Conservation (phyloP, 2,797 vertebrate genomes). For the Sphaeramia orbicularis region DNA sequence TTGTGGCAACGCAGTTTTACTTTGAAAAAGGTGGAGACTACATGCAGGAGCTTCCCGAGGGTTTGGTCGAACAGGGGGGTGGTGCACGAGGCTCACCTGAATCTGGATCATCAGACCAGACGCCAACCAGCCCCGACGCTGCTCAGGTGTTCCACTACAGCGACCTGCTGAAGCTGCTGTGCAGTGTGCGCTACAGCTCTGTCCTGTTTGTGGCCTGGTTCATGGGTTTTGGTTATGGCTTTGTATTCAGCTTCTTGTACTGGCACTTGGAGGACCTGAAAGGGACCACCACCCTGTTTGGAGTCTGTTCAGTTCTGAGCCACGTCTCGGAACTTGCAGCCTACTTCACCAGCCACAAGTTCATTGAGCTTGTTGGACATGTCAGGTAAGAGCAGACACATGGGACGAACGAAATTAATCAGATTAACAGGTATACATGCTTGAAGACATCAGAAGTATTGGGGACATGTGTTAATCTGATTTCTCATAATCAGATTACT, state of each 20-base stretch:
- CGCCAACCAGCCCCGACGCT: conserved; percentile 4
- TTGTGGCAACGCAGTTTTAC: conserved; percentile 94
- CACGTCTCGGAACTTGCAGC: conserved; percentile 94
- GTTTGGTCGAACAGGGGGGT: conserved; percentile 33
- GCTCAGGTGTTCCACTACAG: conserved; percentile 72
- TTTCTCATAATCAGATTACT: too few species aligned
- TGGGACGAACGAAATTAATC: too few species aligned
- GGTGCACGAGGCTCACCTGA: conserved; percentile 56
- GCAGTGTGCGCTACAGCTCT: conserved; percentile 93
- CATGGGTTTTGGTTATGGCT: conserved; percentile 99
- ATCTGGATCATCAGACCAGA: conserved; percentile 66
- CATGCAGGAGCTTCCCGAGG: conserved; percentile 51
- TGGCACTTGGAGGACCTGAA: conserved; percentile 97
- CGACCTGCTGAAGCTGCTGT: conserved; percentile 90
- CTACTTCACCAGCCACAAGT: conserved; percentile 98
- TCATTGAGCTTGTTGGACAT: conserved; percentile 97
- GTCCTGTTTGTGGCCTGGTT: conserved; percentile 98
- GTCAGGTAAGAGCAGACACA: conserved; percentile 87
- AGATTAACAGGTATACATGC: too few species aligned
- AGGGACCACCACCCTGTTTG: conserved; percentile 95
- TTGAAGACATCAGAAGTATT: too few species aligned
- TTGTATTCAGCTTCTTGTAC: conserved; percentile 98
- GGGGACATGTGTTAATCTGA: too few species aligned
- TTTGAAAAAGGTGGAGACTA: conserved; percentile 83
- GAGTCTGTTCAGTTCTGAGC: conserved; percentile 95